These are phyloP conservation scores for Pollenia griseotomentosa DNA, from an alignment of 2,888 invertebrate species.

Conservation along the genomic window DNA sequence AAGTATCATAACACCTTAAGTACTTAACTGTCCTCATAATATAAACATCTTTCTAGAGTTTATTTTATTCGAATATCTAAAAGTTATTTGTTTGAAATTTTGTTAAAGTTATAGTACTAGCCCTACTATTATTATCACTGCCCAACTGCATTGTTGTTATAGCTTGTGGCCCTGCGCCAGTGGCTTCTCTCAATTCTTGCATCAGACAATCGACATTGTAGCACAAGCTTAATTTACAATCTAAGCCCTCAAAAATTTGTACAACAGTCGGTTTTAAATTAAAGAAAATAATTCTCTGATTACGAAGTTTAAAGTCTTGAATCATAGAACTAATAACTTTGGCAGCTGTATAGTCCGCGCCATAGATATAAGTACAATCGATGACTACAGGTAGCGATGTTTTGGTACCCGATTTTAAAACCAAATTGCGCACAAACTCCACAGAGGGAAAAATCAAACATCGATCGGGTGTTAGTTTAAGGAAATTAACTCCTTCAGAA, in stretches of 20 bases:
- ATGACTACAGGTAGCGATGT: slow-evolving; percentile 89
- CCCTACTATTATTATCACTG: slow-evolving; percentile 44
- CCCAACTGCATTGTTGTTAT: background rate
- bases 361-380: slow-evolving; percentile 94
- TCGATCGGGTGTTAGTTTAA: slow-evolving; percentile 93
- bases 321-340: slow-evolving; percentile 90
- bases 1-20: no score
- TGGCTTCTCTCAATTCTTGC: slow-evolving; percentile 55
- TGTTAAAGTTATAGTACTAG: slow-evolving; percentile 63
- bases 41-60: background rate
- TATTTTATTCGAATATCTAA: background rate
- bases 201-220: slow-evolving; percentile 79
- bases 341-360: slow-evolving; percentile 94
- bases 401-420: slow-evolving; percentile 91
- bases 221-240: slow-evolving; percentile 79
- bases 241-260: slow-evolving; percentile 89
- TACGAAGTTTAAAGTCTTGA: slow-evolving; percentile 89
- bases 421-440: slow-evolving; percentile 93
- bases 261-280: slow-evolving; percentile 93
- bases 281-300: slow-evolving; percentile 92
- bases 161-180: background rate
- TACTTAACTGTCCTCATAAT: background rate
- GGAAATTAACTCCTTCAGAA: slow-evolving; percentile 89
- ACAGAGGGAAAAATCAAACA: slow-evolving; percentile 96
- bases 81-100: slow-evolving; percentile 52